Conservation (phyloP, 2,113 vertebrate genomes). For the Brevimyrus niger region DNA sequence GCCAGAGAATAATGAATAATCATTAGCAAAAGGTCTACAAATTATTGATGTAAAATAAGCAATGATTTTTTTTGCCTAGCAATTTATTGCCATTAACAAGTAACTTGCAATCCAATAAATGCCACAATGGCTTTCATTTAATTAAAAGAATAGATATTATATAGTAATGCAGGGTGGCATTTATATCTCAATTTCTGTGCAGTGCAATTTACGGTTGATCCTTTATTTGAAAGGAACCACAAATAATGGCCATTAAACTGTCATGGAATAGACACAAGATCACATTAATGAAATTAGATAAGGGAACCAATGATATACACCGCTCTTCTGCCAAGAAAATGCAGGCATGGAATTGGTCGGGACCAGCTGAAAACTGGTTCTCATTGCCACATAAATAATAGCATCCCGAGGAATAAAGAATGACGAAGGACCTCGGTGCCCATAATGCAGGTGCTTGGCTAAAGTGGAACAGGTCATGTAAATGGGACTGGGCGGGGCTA, state of each 20-base stretch:
- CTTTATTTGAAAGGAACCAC: constrained; percentile 94
- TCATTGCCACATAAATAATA: constrained; percentile 16
- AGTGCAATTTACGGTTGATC: constrained; percentile 79
- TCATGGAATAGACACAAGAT: constrained; percentile 83
- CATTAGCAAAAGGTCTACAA: constrained; percentile 66
- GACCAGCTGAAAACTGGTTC: not conserved
- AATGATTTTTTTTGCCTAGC: constrained; percentile 70
- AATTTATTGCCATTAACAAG: constrained; percentile 88
- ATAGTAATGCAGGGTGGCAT: constrained; percentile 89
- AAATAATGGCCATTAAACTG: constrained; percentile 97
- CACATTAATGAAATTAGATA: constrained; percentile 96
- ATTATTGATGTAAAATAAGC: constrained; percentile 74
- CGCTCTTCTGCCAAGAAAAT: constrained; percentile 38
- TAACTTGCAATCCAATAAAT: constrained; percentile 95
- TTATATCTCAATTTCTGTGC: constrained; percentile 94
- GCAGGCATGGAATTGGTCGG: constrained; percentile 12
- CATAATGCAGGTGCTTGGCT: constrained; percentile 1
- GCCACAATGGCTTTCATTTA: constrained; percentile 96
- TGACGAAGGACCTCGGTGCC: constrained; percentile 7
- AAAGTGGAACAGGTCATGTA: constrained; percentile 15
- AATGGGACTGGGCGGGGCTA: not conserved
- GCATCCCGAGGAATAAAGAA: constrained; percentile 6
- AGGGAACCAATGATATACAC: constrained; percentile 67
- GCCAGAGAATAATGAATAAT: constrained; percentile 59
- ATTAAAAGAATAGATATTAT: constrained; percentile 99